Evolutionary conservation across 2,888 invertebrate genomes (phyloP), one percentile per base, ranked within the genome.

Genomic region (Drosophila meridiana): DNA sequence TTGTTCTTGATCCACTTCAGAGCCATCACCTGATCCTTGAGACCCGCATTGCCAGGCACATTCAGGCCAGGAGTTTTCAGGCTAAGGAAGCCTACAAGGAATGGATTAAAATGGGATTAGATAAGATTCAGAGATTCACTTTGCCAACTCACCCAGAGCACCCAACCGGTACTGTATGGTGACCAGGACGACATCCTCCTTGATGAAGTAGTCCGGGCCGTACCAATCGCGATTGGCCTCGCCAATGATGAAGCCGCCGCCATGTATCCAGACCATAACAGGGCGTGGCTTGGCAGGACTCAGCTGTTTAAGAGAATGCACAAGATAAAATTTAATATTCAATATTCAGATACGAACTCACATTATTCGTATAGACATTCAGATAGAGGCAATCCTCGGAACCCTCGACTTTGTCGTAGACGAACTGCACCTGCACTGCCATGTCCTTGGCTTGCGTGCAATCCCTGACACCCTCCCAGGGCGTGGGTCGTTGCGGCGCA

Each of bases 361-460:
- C 93, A 83, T 92, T 90, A 68, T 92, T 93, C 20, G 92, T 91
- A 61, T 87, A 93, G 36, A 94, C 93, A 89, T 94, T 94, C 9
- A 94, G 82, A 81, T 94, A 94, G n/a, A 94, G 89, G 73, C 94
- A 95, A 80, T 94, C 94, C 90, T 95, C 95, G 38, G 91, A 87
- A 8, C 94, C 94, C 52, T 93, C 91, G 7, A 93, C 78, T 76
- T 91, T 90, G 45, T 92, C 82, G 28, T 73, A 76, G 5, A 93
- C 80, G 0, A 90, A 77, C 38, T 93, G 89, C 63, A 86, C 85
- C 76, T 94, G 93, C 47, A 93, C 85, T 36, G 92, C 86, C 69
- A 90, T 84, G 14, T 91, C 88, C 56, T 91, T 91, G 58, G 91
- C 71, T 40, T 88, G 79, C 3, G 91, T 91, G 14, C 94, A 93